Percentiles rank a stretch among this genome's conserved stretches.
Conservation (phyloP, 92 coral and sea anemone genomes). For the Parazoanthus atlanticus region DNA sequence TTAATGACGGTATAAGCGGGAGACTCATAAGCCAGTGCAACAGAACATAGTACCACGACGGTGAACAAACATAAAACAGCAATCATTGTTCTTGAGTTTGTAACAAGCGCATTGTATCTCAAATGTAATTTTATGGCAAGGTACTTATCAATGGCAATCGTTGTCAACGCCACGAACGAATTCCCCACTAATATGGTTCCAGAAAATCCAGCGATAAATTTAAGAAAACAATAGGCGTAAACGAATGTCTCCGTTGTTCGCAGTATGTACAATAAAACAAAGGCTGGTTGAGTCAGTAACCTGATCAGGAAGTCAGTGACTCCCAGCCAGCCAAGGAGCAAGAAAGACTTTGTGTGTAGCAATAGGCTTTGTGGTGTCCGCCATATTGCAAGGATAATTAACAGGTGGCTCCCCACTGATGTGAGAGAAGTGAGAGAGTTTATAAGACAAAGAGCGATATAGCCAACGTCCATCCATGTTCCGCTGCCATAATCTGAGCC, state of each 20-base stretch:
- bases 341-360: not conserved
- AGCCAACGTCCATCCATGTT: not conserved
- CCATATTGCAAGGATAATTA: not conserved
- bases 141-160: not conserved
- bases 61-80: not conserved
- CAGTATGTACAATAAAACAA: not conserved
- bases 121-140: not conserved
- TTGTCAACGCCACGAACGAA: not conserved
- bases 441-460: not conserved
- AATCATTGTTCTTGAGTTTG: not conserved
- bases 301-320: not conserved
- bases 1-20: not conserved
- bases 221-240: not conserved
- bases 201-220: not conserved
- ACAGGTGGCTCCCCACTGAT: not conserved
- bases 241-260: not conserved
- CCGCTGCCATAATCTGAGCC: not conserved
- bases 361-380: not conserved
- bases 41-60: not conserved
- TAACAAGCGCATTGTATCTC: not conserved
- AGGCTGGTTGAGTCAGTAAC: not conserved
- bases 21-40: not conserved
- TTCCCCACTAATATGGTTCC: not conserved
- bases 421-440: not conserved
- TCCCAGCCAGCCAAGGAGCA: not conserved